Evolutionary conservation across 2,888 invertebrate species (phyloP).

Genomic region (Sarcophaga subvicina): DNA sequence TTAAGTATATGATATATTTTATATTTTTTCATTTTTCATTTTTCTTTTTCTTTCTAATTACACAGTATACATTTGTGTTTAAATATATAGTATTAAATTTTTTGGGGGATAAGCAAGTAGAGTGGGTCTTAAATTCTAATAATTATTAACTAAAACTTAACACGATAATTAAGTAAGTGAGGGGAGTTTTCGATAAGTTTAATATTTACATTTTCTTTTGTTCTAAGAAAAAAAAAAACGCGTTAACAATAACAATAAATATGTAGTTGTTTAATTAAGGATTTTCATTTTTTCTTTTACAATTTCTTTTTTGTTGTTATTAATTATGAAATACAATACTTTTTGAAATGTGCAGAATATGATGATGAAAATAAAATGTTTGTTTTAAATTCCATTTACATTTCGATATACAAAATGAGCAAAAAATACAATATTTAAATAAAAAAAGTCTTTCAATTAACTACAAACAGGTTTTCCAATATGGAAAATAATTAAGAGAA

Average conservation of each 20-base stretch:
- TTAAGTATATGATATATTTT: constrained; percentile 13
- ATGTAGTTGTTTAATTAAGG: constrained; percentile 6
- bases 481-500: constrained; percentile 66
- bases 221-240: too few relatives aligned
- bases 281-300: not conserved
- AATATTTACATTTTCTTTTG: too few relatives aligned
- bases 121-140: not conserved
- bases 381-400: constrained; percentile 4
- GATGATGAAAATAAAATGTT: not conserved
- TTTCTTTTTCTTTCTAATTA: constrained; percentile 17
- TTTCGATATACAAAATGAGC: constrained; percentile 36
- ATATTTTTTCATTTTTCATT: not conserved
- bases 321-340: constrained; percentile 55
- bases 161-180: constrained; percentile 64
- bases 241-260: not conserved
- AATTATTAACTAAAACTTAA: constrained; percentile 52
- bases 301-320: not conserved
- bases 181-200: too few relatives aligned
- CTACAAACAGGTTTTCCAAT: constrained; percentile 69
- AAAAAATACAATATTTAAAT: constrained; percentile 14
- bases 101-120: too few relatives aligned
- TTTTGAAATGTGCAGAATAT: not conserved
- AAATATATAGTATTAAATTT: constrained; percentile 4
- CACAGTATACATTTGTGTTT: constrained; percentile 39
- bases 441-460: constrained; percentile 63